These are phyloP conservation scores for Philereme transversata DNA, from an alignment of 2,888 invertebrate species.

Conservation along the genomic window DNA sequence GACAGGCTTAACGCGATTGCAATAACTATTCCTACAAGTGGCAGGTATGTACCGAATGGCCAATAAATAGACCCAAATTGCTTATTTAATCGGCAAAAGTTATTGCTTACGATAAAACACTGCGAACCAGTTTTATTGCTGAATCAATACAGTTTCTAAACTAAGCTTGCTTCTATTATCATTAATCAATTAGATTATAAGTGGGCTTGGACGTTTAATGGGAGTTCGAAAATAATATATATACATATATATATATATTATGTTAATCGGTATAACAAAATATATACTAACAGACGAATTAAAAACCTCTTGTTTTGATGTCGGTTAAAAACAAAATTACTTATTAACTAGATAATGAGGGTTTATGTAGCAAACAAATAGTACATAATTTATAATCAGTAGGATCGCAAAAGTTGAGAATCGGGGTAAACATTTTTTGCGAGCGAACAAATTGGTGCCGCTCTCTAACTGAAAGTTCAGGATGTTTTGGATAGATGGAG, in stretches of 20 bases:
- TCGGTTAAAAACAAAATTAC: not conserved
- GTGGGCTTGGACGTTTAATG: slow-evolving; percentile 11
- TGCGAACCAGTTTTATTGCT: slow-evolving; percentile 55
- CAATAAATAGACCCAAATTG: slow-evolving; percentile 66
- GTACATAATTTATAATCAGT: too few species aligned
- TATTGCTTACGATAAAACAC: slow-evolving; percentile 69
- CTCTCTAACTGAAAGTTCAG: slow-evolving; percentile 1
- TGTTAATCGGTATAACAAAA: too few species aligned
- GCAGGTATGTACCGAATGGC: slow-evolving; percentile 32
- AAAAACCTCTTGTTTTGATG: not conserved
- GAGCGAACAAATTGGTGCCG: not conserved
- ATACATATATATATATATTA: too few species aligned
- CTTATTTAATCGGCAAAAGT: slow-evolving; percentile 69
- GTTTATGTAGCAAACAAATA: too few species aligned
- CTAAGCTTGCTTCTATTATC: slow-evolving; percentile 9
- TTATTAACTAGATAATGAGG: too few species aligned
- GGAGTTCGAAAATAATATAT: slow-evolving; percentile 1
- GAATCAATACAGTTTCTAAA: slow-evolving; percentile 55
- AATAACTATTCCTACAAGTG: not conserved
- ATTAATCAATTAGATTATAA: slow-evolving; percentile 18
- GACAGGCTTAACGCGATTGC: too few species aligned
- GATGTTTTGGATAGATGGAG: slow-evolving; percentile 10
- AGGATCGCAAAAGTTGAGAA: too few species aligned
- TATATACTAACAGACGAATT: too few species aligned
- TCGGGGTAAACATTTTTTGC: not conserved